Percentiles rank a stretch among this genome's conserved stretches.
phyloP scores from a whole-genome alignment of 1,140 invertebrate genomes.

The Bombus vancouverensis region DNA sequence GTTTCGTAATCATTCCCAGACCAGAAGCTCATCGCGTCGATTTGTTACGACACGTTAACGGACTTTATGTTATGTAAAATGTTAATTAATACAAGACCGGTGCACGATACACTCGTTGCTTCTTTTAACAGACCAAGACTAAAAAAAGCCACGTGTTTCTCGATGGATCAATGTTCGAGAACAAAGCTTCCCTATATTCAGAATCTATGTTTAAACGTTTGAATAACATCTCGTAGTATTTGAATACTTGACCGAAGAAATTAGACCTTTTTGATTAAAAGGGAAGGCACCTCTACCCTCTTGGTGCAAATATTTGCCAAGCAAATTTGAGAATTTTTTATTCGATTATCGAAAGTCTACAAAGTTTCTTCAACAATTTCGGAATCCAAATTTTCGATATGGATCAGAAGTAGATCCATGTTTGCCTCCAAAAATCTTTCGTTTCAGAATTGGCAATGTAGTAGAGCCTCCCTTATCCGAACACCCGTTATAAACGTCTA shows the following conservation, averaged over 20 bases:
- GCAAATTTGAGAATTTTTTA: constrained; percentile 19
- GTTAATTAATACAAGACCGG: constrained; percentile 34
- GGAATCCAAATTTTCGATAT: background rate
- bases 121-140: too few relatives aligned
- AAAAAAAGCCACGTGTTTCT: constrained; percentile 1
- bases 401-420: background rate
- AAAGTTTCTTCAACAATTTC: background rate
- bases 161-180: background rate
- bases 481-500: too few relatives aligned
- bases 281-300: background rate
- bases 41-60: constrained; percentile 41
- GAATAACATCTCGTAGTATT: background rate
- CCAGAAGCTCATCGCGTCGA: background rate
- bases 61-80: constrained; percentile 45
- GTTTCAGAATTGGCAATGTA: background rate
- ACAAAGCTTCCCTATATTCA: background rate
- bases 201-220: background rate
- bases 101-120: background rate
- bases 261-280: background rate
- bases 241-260: background rate
- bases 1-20: constrained; percentile 27
- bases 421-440: background rate
- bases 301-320: constrained; percentile 12
- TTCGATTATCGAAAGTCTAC: background rate
- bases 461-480: background rate